Base-by-base conservation (phyloP, 2,113 vertebrate species). In the Lucifuga dentata region DNA sequence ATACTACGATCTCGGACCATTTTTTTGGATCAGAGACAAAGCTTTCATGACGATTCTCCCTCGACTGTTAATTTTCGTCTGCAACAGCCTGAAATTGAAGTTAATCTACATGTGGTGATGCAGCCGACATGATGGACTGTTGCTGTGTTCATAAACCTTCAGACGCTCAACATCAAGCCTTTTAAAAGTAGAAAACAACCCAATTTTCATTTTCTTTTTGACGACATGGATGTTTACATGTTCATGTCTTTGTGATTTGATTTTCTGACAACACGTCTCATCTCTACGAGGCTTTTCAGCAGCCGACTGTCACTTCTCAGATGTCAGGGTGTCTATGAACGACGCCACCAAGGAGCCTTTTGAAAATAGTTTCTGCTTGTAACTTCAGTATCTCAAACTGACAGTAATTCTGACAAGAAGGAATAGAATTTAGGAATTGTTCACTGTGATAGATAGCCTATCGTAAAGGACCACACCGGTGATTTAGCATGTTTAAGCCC, bases 241-340 rank as follows among this genome's bases (percentile, higher is more conserved):
- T 68, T 53, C 26, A 29, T 68, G 38, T 19, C 49, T 1, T 46
- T 33, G 29, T 36, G 55, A 76, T 73, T 73, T 74, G 52, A 83
- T 79, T 85, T 72, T 64, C 56, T 39, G 46, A 68, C 74, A 74
- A 21, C 33, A 3, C 59, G 15, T 53, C 69, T 68, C 60, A 71
- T 76, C 51, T 40, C 43, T 35, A 57, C 52, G 13, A n/a, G 44
- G 56, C 40, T 64, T 49, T 50, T 73, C 38, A 48, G 59, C 41
- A 51, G 61, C 61, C 12, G 2, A 43, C 35, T 64, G 51, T 77
- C 48, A 67, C 61, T 43, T 32, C 45, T 80, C 63, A 60, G 46
- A 59, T 65, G 51, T 62, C 12, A 46, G 23, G 35, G 15, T 26
- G 56, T 68, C 26, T 29, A 7, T 29, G 26, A 29, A 29, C 26